Evolutionary conservation across 2,888 invertebrate genomes (phyloP), one percentile per base, ranked within the genome.

Genomic region (Diaphora mendica): DNA sequence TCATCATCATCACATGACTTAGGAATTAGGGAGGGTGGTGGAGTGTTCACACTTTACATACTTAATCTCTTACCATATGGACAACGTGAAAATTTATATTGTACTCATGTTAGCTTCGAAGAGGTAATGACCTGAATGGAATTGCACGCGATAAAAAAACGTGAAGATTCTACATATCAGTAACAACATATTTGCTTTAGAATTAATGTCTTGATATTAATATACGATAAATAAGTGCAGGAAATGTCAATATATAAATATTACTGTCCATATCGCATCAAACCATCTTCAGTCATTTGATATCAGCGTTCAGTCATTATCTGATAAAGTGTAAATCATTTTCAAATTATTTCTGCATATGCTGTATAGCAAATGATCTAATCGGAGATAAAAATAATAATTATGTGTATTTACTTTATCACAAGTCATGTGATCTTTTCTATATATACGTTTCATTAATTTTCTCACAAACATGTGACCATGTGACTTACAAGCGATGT

Each of bases 351-450:
- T 65, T 65, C 64, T 33, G 35, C 64, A 39, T 35, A 23, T n/a
- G 72, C 20, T 26, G 8, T 39, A 33, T 62, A 51, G 64, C 70
- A 64, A n/a, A 64, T 64, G 70, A 23, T n/a, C 48, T 71, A 71
- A 48, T 51, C 64, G 64, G 9, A 64, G 64, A 51, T 64, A 44
- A 64, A 48, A 64, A 48, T 33, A 71, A 64, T 44, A 64, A 35
- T 70, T 70, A 44, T 13, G 13, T 55, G n/a, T 64, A 30, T 26
- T 70, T 64, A 64, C 44, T 44, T 70, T 70, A 70, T 70, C 48
- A 48, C 30, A 33, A 64, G 64, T 70, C 70, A 70, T 70, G 70
- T 70, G 70, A 64, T 48, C 42, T 30, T 62, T 62, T 51, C 9
- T 66, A 35, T 42, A 26, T 13, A 26, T 59, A 59, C 59, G 26